Percentiles rank a stretch among this genome's conserved stretches.
These are phyloP conservation scores for Metopia argyrocephala DNA, from an alignment of 2,888 invertebrate genomes.

Conservation along the genomic window DNA sequence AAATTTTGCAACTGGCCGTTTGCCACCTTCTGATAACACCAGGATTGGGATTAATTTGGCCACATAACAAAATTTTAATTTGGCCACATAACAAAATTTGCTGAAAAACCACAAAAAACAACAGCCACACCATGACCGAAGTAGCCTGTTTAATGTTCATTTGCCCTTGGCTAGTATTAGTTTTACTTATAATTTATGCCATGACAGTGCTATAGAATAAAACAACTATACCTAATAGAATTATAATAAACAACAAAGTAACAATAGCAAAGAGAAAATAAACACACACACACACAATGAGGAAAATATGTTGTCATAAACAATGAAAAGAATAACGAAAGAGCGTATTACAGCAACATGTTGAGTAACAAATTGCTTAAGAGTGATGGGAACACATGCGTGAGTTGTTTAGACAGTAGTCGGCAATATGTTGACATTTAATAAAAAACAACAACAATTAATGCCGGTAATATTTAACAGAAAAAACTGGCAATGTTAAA, in stretches of 20 bases:
- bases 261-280: neutral
- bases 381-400: no score
- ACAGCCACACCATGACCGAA: slow-evolving; percentile 72
- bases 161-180: slow-evolving; percentile 84
- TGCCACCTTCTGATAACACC: slow-evolving; percentile 13
- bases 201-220: slow-evolving; percentile 81
- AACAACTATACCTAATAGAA: neutral
- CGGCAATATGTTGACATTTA: no score
- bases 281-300: neutral
- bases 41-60: no score
- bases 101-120: neutral
- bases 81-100: slow-evolving; percentile 1
- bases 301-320: no score
- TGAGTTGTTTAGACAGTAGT: no score
- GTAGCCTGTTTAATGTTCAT: slow-evolving; percentile 83
- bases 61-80: neutral
- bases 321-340: no score
- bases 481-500: no score
- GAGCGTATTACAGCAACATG: no score
- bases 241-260: neutral
- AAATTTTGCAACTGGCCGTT: neutral
- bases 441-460: no score
- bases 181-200: slow-evolving; percentile 83
- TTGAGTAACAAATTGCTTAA: no score
- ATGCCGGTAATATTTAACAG: no score